Evolutionary conservation across 2,888 invertebrate species (phyloP).

Genomic region (Phalera bucephala): DNA sequence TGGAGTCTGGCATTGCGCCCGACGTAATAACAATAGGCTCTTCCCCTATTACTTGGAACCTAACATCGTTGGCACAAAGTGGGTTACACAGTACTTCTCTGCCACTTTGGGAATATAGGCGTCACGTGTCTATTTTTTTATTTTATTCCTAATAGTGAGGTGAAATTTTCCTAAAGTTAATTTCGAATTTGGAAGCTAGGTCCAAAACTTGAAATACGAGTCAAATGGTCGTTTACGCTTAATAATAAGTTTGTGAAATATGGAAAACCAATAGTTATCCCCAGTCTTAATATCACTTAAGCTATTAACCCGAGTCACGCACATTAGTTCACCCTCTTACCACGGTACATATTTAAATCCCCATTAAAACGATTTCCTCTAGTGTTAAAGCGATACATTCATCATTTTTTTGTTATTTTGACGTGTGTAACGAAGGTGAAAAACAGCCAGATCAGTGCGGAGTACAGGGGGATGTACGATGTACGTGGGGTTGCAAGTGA

Average conservation of each 20-base stretch:
- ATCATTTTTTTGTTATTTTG: conserved; percentile 74
- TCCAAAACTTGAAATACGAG: no score
- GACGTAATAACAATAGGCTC: no score
- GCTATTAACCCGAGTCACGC: conserved; percentile 41
- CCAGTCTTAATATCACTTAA: no score
- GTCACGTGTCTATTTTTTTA: no score
- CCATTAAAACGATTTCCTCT: conserved; percentile 63
- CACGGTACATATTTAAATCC: conserved; percentile 61
- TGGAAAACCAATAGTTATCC: no score
- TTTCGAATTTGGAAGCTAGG: conserved; percentile 26
- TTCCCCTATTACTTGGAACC: no score
- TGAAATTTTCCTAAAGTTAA: conserved; percentile 14
- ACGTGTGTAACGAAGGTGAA: conserved; percentile 79
- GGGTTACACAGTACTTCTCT: no score
- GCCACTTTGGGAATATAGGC: no score
- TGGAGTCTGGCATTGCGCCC: no score
- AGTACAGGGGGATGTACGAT: conserved; percentile 30
- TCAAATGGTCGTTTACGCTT: background rate
- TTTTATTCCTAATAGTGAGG: no score
- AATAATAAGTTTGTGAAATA: no score
- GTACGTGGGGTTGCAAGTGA: conserved; percentile 66
- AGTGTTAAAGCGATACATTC: conserved; percentile 39
- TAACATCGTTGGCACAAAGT: no score
- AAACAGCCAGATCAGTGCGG: conserved; percentile 67
- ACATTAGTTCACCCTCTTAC: conserved; percentile 38